Percentiles rank a stretch among this genome's conserved stretches.
Evolutionary conservation across 2,888 invertebrate genomes (phyloP).

Genomic region (Nymphalis c-album): DNA sequence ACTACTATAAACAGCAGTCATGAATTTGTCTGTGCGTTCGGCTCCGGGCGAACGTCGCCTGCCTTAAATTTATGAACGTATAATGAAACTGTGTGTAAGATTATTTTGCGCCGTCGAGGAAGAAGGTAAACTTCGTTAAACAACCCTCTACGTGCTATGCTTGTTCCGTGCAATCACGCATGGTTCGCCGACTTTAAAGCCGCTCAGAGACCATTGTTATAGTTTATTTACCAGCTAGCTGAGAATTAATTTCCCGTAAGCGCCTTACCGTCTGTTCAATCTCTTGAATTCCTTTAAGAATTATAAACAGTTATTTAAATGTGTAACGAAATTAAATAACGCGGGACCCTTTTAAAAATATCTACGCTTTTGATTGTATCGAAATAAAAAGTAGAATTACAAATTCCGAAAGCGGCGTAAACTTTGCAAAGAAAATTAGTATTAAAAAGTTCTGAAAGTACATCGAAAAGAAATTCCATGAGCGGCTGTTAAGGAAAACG

Average conservation of each 20-base stretch:
- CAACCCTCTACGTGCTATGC: constrained; percentile 24
- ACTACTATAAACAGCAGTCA: constrained; percentile 26
- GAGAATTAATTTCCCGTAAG: constrained; percentile 17
- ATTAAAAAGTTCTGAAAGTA: constrained; percentile 25
- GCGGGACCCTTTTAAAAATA: background rate
- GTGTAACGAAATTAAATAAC: constrained; percentile 2
- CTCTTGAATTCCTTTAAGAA: background rate
- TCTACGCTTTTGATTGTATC: constrained; percentile 27
- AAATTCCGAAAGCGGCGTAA: constrained; percentile 31
- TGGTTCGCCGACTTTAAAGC: constrained; percentile 21
- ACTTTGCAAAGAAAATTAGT: constrained; percentile 35
- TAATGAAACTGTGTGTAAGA: constrained; percentile 31
- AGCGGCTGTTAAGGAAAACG: constrained; percentile 21
- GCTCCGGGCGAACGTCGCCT: constrained; percentile 28
- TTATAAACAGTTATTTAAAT: background rate
- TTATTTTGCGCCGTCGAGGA: constrained; percentile 20
- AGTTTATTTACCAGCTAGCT: constrained; percentile 24
- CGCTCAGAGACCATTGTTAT: constrained; percentile 18
- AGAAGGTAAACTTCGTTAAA: constrained; percentile 24
- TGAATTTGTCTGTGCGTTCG: constrained; percentile 30
- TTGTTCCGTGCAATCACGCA: constrained; percentile 24
- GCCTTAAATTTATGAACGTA: constrained; percentile 32
- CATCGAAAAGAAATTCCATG: constrained; percentile 31
- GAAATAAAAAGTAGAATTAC: constrained; percentile 35
- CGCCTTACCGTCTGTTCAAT: background rate